Evolutionary conservation across 2,888 invertebrate species (phyloP).

Genomic region (Sarcophaga rosellei): DNA sequence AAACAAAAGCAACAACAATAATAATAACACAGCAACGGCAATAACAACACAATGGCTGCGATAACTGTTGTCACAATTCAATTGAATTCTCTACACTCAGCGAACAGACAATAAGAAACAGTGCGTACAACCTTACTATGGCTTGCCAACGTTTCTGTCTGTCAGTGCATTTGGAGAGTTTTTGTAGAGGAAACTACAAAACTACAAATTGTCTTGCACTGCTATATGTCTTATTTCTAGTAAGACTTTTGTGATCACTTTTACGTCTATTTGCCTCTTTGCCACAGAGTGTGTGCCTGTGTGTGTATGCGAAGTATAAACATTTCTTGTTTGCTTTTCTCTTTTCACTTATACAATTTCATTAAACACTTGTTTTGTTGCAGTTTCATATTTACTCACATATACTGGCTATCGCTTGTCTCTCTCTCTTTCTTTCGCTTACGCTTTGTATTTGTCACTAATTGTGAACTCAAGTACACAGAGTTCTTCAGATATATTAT

Average conservation of each 20-base stretch:
- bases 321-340: too few relatives aligned
- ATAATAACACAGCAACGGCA: background rate
- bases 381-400: conserved; percentile 55
- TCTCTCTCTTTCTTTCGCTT: background rate
- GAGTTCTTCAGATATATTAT: conserved; percentile 3
- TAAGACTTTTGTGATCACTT: conserved; percentile 63
- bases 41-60: conserved; percentile 30
- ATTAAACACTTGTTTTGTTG: conserved; percentile 44
- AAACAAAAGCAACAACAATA: conserved; percentile 40
- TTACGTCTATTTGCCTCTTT: background rate
- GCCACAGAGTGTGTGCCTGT: background rate
- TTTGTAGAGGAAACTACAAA: conserved; percentile 53
- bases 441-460: too few relatives aligned
- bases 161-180: conserved; percentile 47
- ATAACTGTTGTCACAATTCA: conserved; percentile 32
- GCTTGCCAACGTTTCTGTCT: conserved; percentile 1
- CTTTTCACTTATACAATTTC: conserved; percentile 53
- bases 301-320: conserved; percentile 18
- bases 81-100: conserved; percentile 38
- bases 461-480: conserved; percentile 13
- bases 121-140: conserved; percentile 31
- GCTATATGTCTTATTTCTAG: background rate
- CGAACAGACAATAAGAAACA: conserved; percentile 20
- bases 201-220: conserved; percentile 36
- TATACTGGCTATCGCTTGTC: background rate